Conservation (phyloP, 2,113 vertebrate species). For the Tragelaphus buxtoni region DNA sequence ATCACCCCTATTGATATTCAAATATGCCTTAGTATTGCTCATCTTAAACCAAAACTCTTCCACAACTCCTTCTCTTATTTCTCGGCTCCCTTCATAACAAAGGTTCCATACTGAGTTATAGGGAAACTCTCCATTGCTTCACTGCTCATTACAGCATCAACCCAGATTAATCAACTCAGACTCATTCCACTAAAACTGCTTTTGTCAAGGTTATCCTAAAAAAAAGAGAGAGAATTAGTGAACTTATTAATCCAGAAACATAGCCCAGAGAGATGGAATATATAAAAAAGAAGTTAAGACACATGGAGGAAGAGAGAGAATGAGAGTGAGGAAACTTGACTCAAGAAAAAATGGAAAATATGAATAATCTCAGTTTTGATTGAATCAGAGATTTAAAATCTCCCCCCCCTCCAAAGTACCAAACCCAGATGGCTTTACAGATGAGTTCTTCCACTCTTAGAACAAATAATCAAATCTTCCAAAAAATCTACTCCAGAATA, state of each 20-base stretch:
- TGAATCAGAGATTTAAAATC: background rate
- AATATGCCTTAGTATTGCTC: background rate
- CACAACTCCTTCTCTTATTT: background rate
- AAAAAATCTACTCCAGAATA: background rate
- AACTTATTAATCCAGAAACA: background rate
- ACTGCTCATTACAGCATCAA: background rate
- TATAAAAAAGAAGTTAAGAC: background rate
- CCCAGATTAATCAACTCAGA: background rate
- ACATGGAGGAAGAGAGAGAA: background rate
- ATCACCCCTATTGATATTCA: background rate
- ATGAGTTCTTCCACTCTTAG: background rate
- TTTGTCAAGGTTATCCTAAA: background rate
- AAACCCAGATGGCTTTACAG: background rate
- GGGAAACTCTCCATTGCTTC: background rate
- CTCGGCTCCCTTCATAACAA: background rate
- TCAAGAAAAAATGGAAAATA: background rate
- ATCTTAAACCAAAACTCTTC: background rate
- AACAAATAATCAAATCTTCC: background rate
- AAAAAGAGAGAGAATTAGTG: background rate
- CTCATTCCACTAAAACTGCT: background rate
- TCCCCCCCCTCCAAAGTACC: background rate
- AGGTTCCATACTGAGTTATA: background rate
- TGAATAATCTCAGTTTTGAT: background rate
- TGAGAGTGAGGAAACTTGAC: background rate
- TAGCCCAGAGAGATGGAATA: background rate